phyloP scores from a whole-genome alignment of 2,888 invertebrate species.

The Diplolepis rosae region DNA sequence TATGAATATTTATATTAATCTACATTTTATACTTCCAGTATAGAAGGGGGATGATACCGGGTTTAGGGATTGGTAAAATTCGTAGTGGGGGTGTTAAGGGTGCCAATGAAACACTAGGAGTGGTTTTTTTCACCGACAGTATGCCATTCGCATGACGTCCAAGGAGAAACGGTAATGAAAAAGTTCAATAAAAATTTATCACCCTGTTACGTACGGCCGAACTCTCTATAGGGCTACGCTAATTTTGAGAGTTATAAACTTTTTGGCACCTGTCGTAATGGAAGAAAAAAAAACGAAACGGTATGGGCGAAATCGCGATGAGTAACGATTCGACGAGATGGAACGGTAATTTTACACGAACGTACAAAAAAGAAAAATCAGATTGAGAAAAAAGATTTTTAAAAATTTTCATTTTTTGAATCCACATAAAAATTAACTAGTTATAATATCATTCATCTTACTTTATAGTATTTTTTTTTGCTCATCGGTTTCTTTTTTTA shows the following conservation, averaged over 20 bases:
- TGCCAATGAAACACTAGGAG: constrained; percentile 48
- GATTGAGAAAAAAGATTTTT: background rate
- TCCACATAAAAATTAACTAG: too few species aligned
- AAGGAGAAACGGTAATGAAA: constrained; percentile 55
- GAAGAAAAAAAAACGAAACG: background rate
- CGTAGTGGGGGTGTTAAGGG: background rate
- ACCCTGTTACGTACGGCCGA: constrained; percentile 31
- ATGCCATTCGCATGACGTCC: constrained; percentile 52
- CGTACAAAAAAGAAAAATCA: background rate
- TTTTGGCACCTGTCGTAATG: constrained; percentile 15
- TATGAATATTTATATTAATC: constrained; percentile 74
- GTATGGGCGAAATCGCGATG: background rate
- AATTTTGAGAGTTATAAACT: constrained; percentile 23
- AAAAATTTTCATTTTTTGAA: too few species aligned
- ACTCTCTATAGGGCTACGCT: background rate
- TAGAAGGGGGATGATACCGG: constrained; percentile 33
- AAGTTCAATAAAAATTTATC: constrained; percentile 65
- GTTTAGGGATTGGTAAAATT: constrained; percentile 38
- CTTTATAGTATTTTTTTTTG: too few species aligned
- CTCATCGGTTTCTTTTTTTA: too few species aligned
- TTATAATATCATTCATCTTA: too few species aligned
- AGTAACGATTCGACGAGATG: background rate
- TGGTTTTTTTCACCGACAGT: constrained; percentile 47
- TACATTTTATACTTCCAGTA: constrained; percentile 68
- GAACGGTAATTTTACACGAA: constrained; percentile 1